Base-by-base conservation (phyloP, 2,888 invertebrate species). In the Xylota segnis region DNA sequence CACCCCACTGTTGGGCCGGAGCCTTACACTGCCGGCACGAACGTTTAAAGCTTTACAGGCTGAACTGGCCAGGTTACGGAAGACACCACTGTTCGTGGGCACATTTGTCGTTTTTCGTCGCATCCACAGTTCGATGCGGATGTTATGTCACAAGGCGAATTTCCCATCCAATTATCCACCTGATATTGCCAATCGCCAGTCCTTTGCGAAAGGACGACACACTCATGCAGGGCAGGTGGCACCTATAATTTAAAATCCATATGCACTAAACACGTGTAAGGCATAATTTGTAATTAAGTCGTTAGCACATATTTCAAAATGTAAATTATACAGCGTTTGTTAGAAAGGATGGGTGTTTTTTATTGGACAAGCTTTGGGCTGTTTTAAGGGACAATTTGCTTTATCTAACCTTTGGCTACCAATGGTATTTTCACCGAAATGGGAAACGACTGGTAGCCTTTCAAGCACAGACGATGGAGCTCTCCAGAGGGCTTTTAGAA, bases 41-140 rank as follows among this genome's bases (percentile, higher is more conserved):
- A 40, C 50, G 16, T 61, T 72, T 72, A 59, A 61, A 50, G 50
- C 45, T 47, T 34, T n/a, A 58, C 70, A 58, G 6, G 16, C 23
- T 23, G 50, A 3, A 40, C n/a, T 5, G 40, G 6, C 9, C 12
- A 45, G 12, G 37, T 40, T 37, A 56, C 10, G 45, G 18, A 45
- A 12, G 43, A 32, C 63, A 59, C 40, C 27, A 23, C n/a, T n/a
- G 3, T 5, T 9, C 16, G 34, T 58, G 12, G 12, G 18, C 18
- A 12, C 32, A 29, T 16, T 56, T 32, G 16, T 4, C 14, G 5
- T 4, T 56, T 32, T 32, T 32, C 16, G 5, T 7, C 9, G 9
- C n/a, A n/a, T n/a, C 16, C 56, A 4, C 14, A 6, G 16, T 14
- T 7, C 9, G 16, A 3, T 63, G 12, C 18, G 18, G 7, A 47